Evolutionary conservation across 2,888 invertebrate genomes (phyloP).

Genomic region (Andrena minutula): DNA sequence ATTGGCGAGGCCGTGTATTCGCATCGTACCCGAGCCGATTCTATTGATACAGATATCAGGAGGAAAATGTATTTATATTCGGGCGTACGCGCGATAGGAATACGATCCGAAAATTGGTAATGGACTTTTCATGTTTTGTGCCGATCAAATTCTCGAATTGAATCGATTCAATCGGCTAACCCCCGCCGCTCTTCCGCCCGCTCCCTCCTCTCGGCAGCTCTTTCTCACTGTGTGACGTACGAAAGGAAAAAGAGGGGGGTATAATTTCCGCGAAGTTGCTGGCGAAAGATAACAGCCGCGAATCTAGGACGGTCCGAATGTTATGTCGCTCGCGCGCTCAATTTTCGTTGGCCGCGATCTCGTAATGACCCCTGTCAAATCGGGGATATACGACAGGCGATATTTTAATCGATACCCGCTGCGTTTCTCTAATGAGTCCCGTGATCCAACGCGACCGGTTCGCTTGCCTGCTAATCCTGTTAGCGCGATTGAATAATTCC

Average conservation of each 20-base stretch:
- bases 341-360: slow-evolving; percentile 23
- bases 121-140: slow-evolving; percentile 79
- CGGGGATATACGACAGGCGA: slow-evolving; percentile 45
- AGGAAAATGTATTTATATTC: slow-evolving; percentile 67
- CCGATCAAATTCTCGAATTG: slow-evolving; percentile 54
- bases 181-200: not conserved
- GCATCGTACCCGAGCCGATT: slow-evolving; percentile 47
- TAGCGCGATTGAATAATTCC: slow-evolving; percentile 36
- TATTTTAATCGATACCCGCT: slow-evolving; percentile 64
- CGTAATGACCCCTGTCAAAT: slow-evolving; percentile 45
- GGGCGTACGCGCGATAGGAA: slow-evolving; percentile 52
- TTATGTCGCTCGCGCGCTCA: slow-evolving; percentile 10
- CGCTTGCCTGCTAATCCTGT: slow-evolving; percentile 48
- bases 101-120: slow-evolving; percentile 78
- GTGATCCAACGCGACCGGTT: slow-evolving; percentile 41
- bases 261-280: slow-evolving; percentile 30
- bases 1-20: slow-evolving; percentile 36
- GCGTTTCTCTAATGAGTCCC: slow-evolving; percentile 53
- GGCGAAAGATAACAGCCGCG: slow-evolving; percentile 1
- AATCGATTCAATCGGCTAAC: slow-evolving; percentile 45
- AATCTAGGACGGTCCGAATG: slow-evolving; percentile 29
- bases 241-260: slow-evolving; percentile 6
- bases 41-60: slow-evolving; percentile 66
- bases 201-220: too few relatives aligned
- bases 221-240: slow-evolving; percentile 5